Evolutionary conservation across 2,113 vertebrate species (phyloP).

Genomic region (Antechinus stuartii): DNA sequence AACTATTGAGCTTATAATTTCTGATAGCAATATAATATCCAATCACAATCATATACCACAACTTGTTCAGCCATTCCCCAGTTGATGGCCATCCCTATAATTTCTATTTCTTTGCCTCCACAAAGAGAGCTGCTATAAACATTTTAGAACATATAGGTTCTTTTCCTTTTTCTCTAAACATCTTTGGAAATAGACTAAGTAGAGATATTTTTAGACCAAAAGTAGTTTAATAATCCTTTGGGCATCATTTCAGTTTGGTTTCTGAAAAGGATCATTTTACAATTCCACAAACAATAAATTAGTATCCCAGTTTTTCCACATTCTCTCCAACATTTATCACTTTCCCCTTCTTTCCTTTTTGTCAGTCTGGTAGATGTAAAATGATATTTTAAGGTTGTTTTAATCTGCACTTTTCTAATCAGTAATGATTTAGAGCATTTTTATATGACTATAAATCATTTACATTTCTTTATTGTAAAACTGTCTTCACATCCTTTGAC

Average conservation of each 20-base stretch:
- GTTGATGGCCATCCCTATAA: too few relatives aligned
- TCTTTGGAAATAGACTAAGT: too few relatives aligned
- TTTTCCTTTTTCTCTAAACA: too few relatives aligned
- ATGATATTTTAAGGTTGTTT: background rate
- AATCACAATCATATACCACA: too few relatives aligned
- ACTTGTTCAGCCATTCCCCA: too few relatives aligned
- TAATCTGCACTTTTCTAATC: background rate
- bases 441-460: too few relatives aligned
- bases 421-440: background rate
- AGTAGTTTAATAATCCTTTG: background rate
- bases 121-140: too few relatives aligned
- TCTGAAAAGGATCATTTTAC: background rate
- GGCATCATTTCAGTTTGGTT: background rate
- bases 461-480: background rate
- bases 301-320: background rate
- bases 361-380: background rate
- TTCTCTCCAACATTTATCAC: background rate
- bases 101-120: too few relatives aligned
- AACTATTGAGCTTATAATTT: background rate
- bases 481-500: background rate
- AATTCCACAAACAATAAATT: background rate
- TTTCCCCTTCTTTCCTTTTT: background rate
- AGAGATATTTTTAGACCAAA: too few relatives aligned
- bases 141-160: too few relatives aligned
- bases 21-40: too few relatives aligned